phyloP scores from a whole-genome alignment of 2,797 vertebrate genomes.

The Petrocephalus schoutedeni region DNA sequence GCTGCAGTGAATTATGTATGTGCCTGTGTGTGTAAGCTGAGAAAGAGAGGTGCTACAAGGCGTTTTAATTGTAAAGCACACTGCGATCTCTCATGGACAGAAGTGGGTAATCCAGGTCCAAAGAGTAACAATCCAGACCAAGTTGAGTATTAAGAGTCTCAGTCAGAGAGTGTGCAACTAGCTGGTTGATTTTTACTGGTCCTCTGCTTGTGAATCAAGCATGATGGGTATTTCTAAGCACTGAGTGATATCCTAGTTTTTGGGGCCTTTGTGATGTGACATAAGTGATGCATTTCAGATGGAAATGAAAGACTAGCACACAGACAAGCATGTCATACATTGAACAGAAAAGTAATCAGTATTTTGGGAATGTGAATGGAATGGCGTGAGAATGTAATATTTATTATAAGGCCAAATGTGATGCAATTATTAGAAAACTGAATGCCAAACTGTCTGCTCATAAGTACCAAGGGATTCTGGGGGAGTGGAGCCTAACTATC shows the following conservation, averaged over 20 bases:
- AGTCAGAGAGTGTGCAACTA: too few relatives aligned
- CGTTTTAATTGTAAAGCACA: not conserved
- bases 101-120: too few relatives aligned
- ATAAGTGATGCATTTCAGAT: not conserved
- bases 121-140: too few relatives aligned
- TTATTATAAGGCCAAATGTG: not conserved
- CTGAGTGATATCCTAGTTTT: not conserved
- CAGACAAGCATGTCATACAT: not conserved
- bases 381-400: not conserved
- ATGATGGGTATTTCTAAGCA: not conserved
- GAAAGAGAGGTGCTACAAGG: not conserved
- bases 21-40: not conserved
- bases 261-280: not conserved
- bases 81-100: not conserved
- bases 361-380: not conserved
- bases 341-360: conserved; percentile 1
- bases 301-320: not conserved
- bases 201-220: not conserved
- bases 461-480: not conserved
- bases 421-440: not conserved
- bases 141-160: too few relatives aligned
- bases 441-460: not conserved
- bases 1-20: conserved; percentile 2
- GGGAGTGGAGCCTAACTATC: not conserved
- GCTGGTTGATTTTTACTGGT: too few relatives aligned